Percentiles rank a stretch among this genome's conserved stretches.
These are phyloP conservation scores for Melipona bicolor DNA, from an alignment of 2,888 invertebrate species.

Conservation along the genomic window DNA sequence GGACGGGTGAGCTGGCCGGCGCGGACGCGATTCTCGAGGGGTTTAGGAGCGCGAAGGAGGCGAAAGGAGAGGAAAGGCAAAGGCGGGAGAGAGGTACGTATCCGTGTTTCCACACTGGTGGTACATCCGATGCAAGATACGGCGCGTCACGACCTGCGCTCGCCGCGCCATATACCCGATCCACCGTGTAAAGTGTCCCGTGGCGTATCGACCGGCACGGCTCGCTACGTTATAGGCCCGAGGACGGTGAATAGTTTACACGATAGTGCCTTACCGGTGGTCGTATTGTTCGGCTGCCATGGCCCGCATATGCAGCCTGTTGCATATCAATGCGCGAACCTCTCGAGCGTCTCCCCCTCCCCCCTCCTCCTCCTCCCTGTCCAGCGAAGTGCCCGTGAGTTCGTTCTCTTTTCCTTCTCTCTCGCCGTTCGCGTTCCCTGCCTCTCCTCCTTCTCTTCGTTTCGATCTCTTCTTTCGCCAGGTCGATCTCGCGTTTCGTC, in stretches of 20 bases:
- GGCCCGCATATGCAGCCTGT: conserved; percentile 76
- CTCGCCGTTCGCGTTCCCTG: conserved; percentile 4
- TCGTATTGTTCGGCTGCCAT: conserved; percentile 76
- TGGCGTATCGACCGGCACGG: conserved; percentile 73
- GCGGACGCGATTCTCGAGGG: conserved; percentile 47
- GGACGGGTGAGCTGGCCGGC: conserved; percentile 54
- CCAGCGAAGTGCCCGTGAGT: conserved; percentile 34
- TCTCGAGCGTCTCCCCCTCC: conserved; percentile 55
- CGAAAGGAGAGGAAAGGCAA: conserved; percentile 25
- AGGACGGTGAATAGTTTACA: conserved; percentile 76
- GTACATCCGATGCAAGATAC: conserved; percentile 84
- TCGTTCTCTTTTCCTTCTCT: conserved; percentile 13
- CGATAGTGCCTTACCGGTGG: conserved; percentile 76
- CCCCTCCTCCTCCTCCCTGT: conserved; percentile 42
- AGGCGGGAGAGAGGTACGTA: conserved; percentile 74
- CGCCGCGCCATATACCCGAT: conserved; percentile 78
- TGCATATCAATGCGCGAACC: conserved; percentile 77
- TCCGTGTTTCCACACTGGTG: conserved; percentile 84
- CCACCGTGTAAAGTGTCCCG: conserved; percentile 78
- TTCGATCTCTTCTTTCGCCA: conserved; percentile 33
- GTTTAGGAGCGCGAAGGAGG: conserved; percentile 29
- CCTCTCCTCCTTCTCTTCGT: not conserved
- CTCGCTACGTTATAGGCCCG: conserved; percentile 70
- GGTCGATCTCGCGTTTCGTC: not conserved
- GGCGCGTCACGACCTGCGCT: conserved; percentile 82